Evolutionary conservation across 2,113 vertebrate genomes (phyloP).

Genomic region (Vombatus ursinus): DNA sequence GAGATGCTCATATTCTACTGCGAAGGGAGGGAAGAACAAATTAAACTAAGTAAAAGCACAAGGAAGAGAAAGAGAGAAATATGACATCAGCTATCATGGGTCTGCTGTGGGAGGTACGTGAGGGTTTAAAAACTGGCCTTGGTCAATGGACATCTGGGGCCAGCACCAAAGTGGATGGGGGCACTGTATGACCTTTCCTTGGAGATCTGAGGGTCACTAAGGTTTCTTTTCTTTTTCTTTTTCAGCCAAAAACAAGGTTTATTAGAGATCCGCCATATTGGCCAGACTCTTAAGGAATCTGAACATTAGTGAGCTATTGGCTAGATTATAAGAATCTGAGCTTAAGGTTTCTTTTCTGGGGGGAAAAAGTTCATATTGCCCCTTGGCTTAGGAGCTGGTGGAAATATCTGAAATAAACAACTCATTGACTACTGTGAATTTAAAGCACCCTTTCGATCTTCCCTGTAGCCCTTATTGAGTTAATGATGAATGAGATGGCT

Average conservation of each 20-base stretch:
- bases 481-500: neutral
- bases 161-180: neutral
- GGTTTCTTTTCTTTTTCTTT: neutral
- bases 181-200: neutral
- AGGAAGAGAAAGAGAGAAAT: slow-evolving; percentile 10
- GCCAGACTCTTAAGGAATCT: too few species aligned
- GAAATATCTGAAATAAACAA: neutral
- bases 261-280: too few species aligned
- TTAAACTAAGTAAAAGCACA: slow-evolving; percentile 5
- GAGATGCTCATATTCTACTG: neutral
- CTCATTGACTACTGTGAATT: neutral
- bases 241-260: too few species aligned
- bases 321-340: too few species aligned
- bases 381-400: neutral
- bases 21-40: neutral
- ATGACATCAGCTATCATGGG: neutral
- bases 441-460: neutral
- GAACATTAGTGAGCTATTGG: too few species aligned
- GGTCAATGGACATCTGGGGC: neutral
- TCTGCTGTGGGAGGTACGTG: neutral
- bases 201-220: neutral
- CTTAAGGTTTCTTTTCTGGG: neutral
- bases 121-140: neutral
- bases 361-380: neutral
- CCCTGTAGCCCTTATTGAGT: neutral